Base-by-base conservation (phyloP, 53 echinoderm and acorn worm genomes). In the Echinometra lucunter region DNA sequence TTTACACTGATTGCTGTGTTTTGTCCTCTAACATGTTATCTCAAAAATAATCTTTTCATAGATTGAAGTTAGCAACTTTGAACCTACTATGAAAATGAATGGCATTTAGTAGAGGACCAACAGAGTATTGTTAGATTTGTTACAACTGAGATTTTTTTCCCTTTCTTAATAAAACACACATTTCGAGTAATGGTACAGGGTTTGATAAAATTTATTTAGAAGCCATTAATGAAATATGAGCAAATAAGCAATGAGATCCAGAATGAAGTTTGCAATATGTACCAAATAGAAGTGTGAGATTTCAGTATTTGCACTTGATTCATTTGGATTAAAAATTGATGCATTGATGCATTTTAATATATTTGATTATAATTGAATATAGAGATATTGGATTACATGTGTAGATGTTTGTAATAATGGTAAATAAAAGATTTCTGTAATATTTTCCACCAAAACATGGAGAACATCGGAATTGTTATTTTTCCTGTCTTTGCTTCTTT, bases 1-100 rank as follows among this genome's bases (percentile, higher is more conserved):
- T 85, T 85, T 85, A 19, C 49, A 85, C 11, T n/a, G 28, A 85
- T 85, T 85, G 85, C n/a, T 27, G 23, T 15, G 30, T 15, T 85
- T 85, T 85, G 85, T 85, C 85, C 45, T 49, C 47, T 12, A n/a
- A 85, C 85, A 13, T n/a, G n/a, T 78, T 85, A 45, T 85, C 85
- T 49, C 45, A 13, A 49, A n/a, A 85, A 45, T n/a, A 37, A 85
- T 85, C 85, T 85, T 28, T 85, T 49, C 25, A 81, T 85, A 7
- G 21, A 47, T 13, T n/a, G 44, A 28, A 49, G 85, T 27, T 49
- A 12, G 35, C 85, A 85, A 49, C 49, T 53, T 45, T 85, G 45
- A 85, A 85, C 49, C 85, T 27, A 28, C 30, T 47, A 85, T 28
- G 30, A 15, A 25, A 49, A 85, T 78, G 78, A 78, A 42, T 78